These are phyloP conservation scores for Melanotus villosus DNA, from an alignment of 2,888 invertebrate species.

Conservation along the genomic window DNA sequence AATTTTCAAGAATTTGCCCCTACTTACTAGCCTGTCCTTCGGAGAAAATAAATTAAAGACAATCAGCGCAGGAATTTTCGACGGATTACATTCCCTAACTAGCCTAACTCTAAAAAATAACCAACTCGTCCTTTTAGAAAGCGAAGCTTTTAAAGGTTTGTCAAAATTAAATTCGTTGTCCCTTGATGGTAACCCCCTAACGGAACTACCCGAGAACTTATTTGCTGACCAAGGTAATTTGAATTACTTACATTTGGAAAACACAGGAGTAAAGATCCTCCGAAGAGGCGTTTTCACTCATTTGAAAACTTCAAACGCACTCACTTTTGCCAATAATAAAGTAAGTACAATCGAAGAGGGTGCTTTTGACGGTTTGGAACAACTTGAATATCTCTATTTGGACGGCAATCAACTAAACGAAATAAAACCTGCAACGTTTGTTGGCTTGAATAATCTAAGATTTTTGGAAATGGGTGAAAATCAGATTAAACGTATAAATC, in stretches of 20 bases:
- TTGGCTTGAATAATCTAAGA: slow-evolving; percentile 35
- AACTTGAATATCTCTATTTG: slow-evolving; percentile 4
- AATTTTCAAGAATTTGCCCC: slow-evolving; percentile 5
- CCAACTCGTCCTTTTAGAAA: too few species aligned
- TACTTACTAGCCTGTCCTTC: not conserved
- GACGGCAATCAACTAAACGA: slow-evolving; percentile 50
- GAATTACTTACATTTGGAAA: too few species aligned
- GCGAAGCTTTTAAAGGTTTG: too few species aligned
- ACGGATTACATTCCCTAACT: slow-evolving; percentile 4
- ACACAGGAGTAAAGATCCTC: too few species aligned
- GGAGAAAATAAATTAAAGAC: not conserved
- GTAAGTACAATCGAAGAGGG: slow-evolving; percentile 8
- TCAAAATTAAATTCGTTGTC: too few species aligned
- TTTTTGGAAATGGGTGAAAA: slow-evolving; percentile 17
- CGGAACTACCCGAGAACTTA: too few species aligned
- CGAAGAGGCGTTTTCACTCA: too few species aligned
- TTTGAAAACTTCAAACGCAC: too few species aligned
- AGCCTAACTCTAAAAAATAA: too few species aligned
- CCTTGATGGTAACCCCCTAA: too few species aligned
- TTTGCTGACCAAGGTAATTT: too few species aligned
- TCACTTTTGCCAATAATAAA: too few species aligned
- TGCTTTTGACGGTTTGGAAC: not conserved
- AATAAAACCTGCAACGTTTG: slow-evolving; percentile 45
- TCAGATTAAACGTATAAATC: not conserved
- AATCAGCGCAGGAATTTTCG: not conserved